Conservation (phyloP, 2,113 vertebrate genomes). For the Todiramphus chloris region DNA sequence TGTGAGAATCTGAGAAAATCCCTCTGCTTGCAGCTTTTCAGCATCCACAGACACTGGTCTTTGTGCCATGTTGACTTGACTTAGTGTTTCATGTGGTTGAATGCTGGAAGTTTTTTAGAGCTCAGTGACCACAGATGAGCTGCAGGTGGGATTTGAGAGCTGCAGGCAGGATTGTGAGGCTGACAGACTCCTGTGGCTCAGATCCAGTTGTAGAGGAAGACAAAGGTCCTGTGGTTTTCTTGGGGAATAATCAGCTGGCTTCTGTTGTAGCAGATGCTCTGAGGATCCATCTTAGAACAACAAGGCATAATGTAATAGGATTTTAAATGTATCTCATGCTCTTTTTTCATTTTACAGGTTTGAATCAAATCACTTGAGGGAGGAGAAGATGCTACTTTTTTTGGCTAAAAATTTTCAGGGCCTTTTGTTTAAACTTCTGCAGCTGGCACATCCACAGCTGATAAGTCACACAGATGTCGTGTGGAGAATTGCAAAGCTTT, state of each 20-base stretch:
- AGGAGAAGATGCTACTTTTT: background rate
- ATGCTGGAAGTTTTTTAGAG: background rate
- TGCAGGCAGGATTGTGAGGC: background rate
- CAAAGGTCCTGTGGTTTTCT: slow-evolving; percentile 62
- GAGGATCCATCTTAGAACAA: slow-evolving; percentile 21
- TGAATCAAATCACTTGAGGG: background rate
- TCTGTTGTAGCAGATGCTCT: slow-evolving; percentile 45
- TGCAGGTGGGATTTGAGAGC: background rate
- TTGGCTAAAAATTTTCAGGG: background rate
- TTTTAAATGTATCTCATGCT: slow-evolving; percentile 6
- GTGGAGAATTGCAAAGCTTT: slow-evolving; percentile 17
- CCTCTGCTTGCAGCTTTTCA: no score
- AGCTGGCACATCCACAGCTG: slow-evolving; percentile 43
- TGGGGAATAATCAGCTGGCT: slow-evolving; percentile 27
- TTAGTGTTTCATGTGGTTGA: background rate
- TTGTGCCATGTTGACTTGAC: background rate
- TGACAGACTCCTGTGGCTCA: slow-evolving; percentile 37
- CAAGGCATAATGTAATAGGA: slow-evolving; percentile 30
- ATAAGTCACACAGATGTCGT: slow-evolving; percentile 28
- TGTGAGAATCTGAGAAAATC: no score
- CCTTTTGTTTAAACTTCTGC: slow-evolving; percentile 29
- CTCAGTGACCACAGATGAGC: background rate
- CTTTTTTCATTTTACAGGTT: background rate
- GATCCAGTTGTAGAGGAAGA: slow-evolving; percentile 29
- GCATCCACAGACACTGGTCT: background rate